Evolutionary conservation across 2,113 vertebrate species (phyloP).

Genomic region (Ictidomys tridecemlineatus): DNA sequence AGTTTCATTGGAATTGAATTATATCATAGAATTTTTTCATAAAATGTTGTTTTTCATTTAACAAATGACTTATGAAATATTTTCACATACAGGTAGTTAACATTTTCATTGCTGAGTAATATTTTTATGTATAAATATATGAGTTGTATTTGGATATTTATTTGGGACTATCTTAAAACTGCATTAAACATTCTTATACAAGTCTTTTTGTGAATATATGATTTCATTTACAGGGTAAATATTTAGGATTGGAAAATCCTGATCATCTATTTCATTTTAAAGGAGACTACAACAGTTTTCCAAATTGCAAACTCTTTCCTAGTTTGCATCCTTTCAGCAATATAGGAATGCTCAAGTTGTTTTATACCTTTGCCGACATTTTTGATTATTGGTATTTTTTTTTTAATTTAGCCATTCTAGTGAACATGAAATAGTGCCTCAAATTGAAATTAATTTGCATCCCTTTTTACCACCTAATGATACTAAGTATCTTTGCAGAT

Average conservation of each 20-base stretch:
- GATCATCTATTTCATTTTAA: neutral
- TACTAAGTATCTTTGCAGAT: neutral
- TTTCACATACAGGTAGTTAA: neutral
- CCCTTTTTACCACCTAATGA: neutral
- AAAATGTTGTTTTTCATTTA: neutral
- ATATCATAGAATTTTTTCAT: neutral
- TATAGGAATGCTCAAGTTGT: neutral
- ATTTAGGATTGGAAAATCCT: neutral
- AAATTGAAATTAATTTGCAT: neutral
- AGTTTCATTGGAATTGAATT: neutral
- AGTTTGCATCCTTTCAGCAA: neutral
- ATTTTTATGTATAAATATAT: neutral
- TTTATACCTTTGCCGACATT: slow-evolving; percentile 1
- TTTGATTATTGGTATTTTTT: neutral
- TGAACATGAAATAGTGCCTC: neutral
- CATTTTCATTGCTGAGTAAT: neutral
- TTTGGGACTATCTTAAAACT: neutral
- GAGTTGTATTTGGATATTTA: neutral
- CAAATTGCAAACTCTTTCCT: neutral
- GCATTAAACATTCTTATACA: neutral
- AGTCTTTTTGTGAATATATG: neutral
- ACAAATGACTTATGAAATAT: neutral
- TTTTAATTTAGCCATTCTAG: neutral
- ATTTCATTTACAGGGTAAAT: slow-evolving; percentile 28
- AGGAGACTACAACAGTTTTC: neutral